Base-by-base conservation (phyloP, 2,888 invertebrate genomes). In the Phaonia tiefii region DNA sequence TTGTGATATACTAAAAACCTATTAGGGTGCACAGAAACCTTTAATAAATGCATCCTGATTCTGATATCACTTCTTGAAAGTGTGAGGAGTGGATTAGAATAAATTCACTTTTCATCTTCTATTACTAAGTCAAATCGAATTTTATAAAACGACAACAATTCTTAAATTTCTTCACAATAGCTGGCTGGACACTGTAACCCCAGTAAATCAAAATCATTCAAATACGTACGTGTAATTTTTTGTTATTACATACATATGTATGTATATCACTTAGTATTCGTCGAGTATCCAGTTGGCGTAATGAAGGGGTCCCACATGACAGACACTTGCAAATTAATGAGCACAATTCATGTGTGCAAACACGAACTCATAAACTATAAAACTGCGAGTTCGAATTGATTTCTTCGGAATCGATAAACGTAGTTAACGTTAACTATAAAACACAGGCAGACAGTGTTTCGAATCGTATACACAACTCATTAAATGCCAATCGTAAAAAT, bases 321-420 rank as follows among this genome's bases (percentile, higher is more conserved):
- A 63, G 26, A 39, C 63, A 63, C 63, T 63, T 72, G 46, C 26
- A 42, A 71, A 67, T 71, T 49, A 74, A 69, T 58, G 66, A 74
- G 70, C 51, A 46, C 70, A 65, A 67, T 81, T 77, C 71, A 66
- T 25, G 39, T 67, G 60, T 70, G 31, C 39, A 44, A 76, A 42
- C 76, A 77, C 77, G 66, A 81, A 56, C 58, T 20, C 51, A 46
- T 72, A 49, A 80, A 65, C 26, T 70, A 65, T 73, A 73, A 80
- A 80, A 67, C 26, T 42, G 20, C 69, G 39, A 67, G 22, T 60
- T 66, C 1, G 58, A 71, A 71, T 74, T 66, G 54, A 54, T 39
- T 42, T 63, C 22, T 42, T 42, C 13, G 17, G 37, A 70, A 74
- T 70, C 66, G 20, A 77, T 74, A 77, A 80, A 67, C 66, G 66